Base-by-base conservation (phyloP, 1,140 invertebrate species). In the Dreissena polymorpha region DNA sequence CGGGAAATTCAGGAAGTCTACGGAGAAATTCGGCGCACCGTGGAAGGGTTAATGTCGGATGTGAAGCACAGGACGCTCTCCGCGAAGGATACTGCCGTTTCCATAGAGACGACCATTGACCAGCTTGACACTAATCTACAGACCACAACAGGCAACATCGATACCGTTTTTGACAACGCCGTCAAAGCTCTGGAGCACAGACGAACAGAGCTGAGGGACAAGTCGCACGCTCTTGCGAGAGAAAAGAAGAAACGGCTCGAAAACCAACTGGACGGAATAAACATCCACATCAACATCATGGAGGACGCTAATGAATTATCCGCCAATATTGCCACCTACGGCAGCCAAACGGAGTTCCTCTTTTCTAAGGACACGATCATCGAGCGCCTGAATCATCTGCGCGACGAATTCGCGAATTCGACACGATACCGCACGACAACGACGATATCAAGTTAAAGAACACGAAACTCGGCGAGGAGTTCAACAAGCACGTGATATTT, bases 61-160 rank as follows among this genome's bases (percentile, higher is more conserved):
- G 81, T 83, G 6, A 83, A 83, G 49, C 81, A 83, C 65, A 25
- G 81, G 18, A 83, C 73, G 7, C 73, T 83, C 23, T 83, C 81
- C 23, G 81, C 81, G 0, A 49, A 83, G 65, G 81, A 83, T 57
- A 83, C 81, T 3, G 27, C 55, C 6, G 60, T 55, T 6, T 65
- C 72, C 8, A 83, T 83, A 29, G 81, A 83, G 50, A 83, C 25
- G 12, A 83, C 81, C 10, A 50, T 53, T 7, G 81, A 83, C 6
- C 60, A 64, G 18, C 73, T 83, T 3, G 53, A 75, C 39, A n/a
- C 50, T 12, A 76, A n/a, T n/a, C n/a, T n/a, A n/a, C n/a, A n/a
- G n/a, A n/a, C n/a, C n/a, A n/a, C n/a, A n/a, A n/a, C n/a, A n/a
- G n/a, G n/a, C n/a, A 53, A 67, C 5, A 82, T 82, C 18, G 79